Evolutionary conservation across 2,113 vertebrate genomes (phyloP).

Genomic region (Chamaea fasciata): DNA sequence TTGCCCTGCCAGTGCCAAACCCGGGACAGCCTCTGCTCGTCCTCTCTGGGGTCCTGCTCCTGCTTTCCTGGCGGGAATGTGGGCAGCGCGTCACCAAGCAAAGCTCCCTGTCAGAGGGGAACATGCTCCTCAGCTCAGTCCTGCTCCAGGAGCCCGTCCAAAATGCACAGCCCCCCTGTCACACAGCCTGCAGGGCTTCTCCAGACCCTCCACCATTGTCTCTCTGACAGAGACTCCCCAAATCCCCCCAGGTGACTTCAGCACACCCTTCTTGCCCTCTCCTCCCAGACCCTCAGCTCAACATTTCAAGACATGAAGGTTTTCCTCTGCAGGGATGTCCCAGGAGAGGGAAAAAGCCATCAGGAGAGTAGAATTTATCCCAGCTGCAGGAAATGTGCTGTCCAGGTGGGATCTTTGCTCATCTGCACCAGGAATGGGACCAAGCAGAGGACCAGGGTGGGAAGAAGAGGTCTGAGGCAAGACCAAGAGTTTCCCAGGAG

Average conservation of each 20-base stretch:
- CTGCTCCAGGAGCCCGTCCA: background rate
- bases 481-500: background rate
- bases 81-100: accelerated
- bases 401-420: background rate
- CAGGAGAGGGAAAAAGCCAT: background rate
- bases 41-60: background rate
- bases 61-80: background rate
- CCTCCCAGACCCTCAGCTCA: background rate
- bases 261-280: background rate
- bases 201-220: background rate
- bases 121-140: accelerated
- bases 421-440: background rate
- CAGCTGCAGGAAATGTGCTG: background rate
- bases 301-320: background rate
- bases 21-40: background rate
- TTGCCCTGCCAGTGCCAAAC: background rate
- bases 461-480: background rate
- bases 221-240: background rate
- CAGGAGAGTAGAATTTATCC: background rate
- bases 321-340: background rate
- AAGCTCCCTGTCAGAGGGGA: background rate
- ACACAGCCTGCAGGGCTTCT: background rate
- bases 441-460: accelerated
- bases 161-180: background rate
- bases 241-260: background rate